Base-by-base conservation (phyloP, 2,888 invertebrate genomes). In the Zele albiditarsus region DNA sequence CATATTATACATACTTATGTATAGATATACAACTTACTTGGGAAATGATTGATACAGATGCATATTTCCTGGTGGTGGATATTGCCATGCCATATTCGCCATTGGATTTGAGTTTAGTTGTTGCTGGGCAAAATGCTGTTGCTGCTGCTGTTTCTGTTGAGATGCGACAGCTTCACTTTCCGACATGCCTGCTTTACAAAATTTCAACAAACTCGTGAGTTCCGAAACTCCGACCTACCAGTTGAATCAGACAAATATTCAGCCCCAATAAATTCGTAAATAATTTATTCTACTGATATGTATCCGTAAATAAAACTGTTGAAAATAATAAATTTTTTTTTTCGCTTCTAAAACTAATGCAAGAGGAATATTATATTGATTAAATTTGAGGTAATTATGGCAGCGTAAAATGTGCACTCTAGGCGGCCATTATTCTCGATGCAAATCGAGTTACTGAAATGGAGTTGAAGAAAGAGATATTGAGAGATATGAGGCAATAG, bases 81-180 rank as follows among this genome's bases (percentile, higher is more conserved):
- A 89, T 79, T 88, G 89, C 87, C 89, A 89, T 76, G 88, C 85
- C 87, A 89, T 89, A 70, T 85, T 89, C 79, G 89, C 84, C 88
- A 89, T 89, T 77, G 86, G 81, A 80, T 80, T 77, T 28, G 75
- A 69, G 71, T 74, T 77, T 66, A 78, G 77, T 31, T 82, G 82
- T 25, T 80, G 80, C 31, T 82, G 80, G 65, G 80, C 79, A 69
- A 80, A 79, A 49, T 81, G 80, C 74, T 84, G 85, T 71, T 85
- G 81, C 75, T 82, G 81, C 77, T 87, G 86, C 82, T 87, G 86
- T 77, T 86, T 88, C 83, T 87, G 87, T 85, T 88, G 87, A 76
- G 85, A 82, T 79, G 87, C 84, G 80, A 87, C 81, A 79, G 84
- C 84, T 83, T 89, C 88, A 83, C 86, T 86, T 83, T 89, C 89